Evolutionary conservation across 2,797 vertebrate genomes (phyloP).

Genomic region (Spinus olivaceus): DNA sequence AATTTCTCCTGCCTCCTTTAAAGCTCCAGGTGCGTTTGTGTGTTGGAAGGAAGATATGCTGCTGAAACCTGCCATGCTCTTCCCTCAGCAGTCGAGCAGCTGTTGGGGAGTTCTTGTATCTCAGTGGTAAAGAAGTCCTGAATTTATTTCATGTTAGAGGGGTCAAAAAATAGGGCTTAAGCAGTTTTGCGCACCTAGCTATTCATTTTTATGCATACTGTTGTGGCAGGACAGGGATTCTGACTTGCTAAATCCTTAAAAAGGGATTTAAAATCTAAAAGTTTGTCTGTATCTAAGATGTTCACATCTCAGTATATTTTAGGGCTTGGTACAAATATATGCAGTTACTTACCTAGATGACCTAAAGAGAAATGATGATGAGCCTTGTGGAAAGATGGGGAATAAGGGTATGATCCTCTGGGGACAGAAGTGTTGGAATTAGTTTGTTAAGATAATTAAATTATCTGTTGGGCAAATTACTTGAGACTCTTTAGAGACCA

Average conservation of each 20-base stretch:
- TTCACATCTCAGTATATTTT: not conserved
- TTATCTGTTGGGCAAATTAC: slow-evolving; percentile 45
- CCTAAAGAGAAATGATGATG: not conserved
- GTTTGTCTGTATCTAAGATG: not conserved
- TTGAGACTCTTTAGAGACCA: slow-evolving; percentile 7
- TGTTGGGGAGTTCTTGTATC: not conserved
- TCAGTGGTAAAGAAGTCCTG: not conserved
- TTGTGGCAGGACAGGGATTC: not conserved
- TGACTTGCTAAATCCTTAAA: not conserved
- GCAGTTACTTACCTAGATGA: not conserved
- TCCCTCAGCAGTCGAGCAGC: not conserved
- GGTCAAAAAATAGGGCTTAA: not conserved
- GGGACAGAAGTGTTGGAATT: slow-evolving; percentile 13
- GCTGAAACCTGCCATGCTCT: not conserved
- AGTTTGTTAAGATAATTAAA: slow-evolving; percentile 44
- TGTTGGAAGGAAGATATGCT: not conserved
- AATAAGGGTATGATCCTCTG: slow-evolving; percentile 13
- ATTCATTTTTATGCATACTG: not conserved
- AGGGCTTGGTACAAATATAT: not conserved
- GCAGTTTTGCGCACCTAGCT: not conserved
- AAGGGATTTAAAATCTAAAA: not conserved
- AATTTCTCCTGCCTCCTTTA: slow-evolving; percentile 6
- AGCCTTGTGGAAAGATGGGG: not conserved
- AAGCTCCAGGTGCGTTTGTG: not conserved
- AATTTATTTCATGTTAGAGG: not conserved